Evolutionary conservation across 2,888 invertebrate genomes (phyloP), one percentile per base, ranked within the genome.

Genomic region (Cheilosia urbana): DNA sequence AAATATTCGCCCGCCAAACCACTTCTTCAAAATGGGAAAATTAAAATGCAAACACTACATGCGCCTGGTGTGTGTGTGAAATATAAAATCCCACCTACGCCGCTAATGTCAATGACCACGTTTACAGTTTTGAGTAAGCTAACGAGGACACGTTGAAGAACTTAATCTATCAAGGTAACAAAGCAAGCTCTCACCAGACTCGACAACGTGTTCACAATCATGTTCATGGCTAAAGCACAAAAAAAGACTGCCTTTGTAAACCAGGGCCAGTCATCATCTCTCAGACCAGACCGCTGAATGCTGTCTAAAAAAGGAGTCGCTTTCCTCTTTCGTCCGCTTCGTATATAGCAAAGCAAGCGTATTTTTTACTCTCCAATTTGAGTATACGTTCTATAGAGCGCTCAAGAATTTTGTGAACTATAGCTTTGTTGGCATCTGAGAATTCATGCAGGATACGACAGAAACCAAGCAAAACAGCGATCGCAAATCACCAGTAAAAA

Each of bases 91-190:
- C 7, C 7, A 19, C 21, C 40, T 13, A 21, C 21, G 5, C 37
- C 19, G 37, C 19, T 6, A 21, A 17, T 19, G 49, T 49, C 58
- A 37, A 21, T 58, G 40, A 24, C 40, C 19, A 21, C 21, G 9
- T 40, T 37, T 1, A 58, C 21, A 19, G 6, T 40, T 15, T 15
- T 19, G 7, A 19, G 17, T 13, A 13, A 6, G 2, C 13, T 37
- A 40, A 19, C 37, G 37, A 40, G 58, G 58, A 58, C 58, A 21
- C 15, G 21, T 21, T 58, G 40, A 40, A 58, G 11, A 58, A 40
- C 37, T 58, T 40, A 11, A 58, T 58, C 21, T 40, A 58, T 58
- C 58, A 58, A 40, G 19, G 21, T 13, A 40, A 17, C 15, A 21
- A 40, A 21, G 58, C 58, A 40, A 40, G 15, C 34, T 37, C 13